Conservation (phyloP, 2,113 vertebrate species). For the Channa argus region DNA sequence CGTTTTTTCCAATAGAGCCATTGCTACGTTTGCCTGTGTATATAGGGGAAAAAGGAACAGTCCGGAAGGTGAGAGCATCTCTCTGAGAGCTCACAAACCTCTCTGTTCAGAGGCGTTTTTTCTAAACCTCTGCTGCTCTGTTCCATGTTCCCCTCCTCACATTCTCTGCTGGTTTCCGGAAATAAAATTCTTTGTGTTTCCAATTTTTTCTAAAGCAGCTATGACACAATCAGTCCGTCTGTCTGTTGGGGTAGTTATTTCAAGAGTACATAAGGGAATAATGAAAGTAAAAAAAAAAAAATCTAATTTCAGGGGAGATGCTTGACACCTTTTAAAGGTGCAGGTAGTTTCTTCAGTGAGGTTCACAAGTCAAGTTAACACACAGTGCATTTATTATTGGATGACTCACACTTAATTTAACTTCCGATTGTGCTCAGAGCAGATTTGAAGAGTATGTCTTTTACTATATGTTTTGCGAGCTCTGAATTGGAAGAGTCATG, state of each 20-base stretch:
- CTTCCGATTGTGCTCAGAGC: slow-evolving; percentile 15
- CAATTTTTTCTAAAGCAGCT: slow-evolving; percentile 39
- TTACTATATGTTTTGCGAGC: slow-evolving; percentile 16
- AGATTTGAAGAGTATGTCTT: slow-evolving; percentile 26
- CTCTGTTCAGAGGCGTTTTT: slow-evolving; percentile 25
- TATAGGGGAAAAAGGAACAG: not conserved
- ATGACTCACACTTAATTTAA: slow-evolving; percentile 15
- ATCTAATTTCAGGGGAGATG: too few relatives aligned
- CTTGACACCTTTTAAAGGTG: too few relatives aligned
- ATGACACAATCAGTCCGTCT: slow-evolving; percentile 10
- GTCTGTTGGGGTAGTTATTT: slow-evolving; percentile 11
- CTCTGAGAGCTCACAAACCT: slow-evolving; percentile 52
- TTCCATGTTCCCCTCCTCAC: slow-evolving; percentile 36
- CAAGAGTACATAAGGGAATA: too few relatives aligned
- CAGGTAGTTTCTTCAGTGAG: too few relatives aligned
- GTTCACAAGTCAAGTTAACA: too few relatives aligned
- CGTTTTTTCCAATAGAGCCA: slow-evolving; percentile 58
- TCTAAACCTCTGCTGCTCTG: slow-evolving; percentile 51
- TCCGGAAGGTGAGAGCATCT: slow-evolving; percentile 24
- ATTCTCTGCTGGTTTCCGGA: slow-evolving; percentile 39
- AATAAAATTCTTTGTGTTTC: slow-evolving; percentile 57
- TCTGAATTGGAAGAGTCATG: slow-evolving; percentile 22
- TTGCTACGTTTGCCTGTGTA: slow-evolving; percentile 9
- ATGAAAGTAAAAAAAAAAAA: too few relatives aligned
- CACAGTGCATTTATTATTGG: too few relatives aligned